A percentile compares a stretch with the other conserved stretches of the same genome.
phyloP scores from a whole-genome alignment of 1,140 invertebrate genomes.

The Drosophila erecta region DNA sequence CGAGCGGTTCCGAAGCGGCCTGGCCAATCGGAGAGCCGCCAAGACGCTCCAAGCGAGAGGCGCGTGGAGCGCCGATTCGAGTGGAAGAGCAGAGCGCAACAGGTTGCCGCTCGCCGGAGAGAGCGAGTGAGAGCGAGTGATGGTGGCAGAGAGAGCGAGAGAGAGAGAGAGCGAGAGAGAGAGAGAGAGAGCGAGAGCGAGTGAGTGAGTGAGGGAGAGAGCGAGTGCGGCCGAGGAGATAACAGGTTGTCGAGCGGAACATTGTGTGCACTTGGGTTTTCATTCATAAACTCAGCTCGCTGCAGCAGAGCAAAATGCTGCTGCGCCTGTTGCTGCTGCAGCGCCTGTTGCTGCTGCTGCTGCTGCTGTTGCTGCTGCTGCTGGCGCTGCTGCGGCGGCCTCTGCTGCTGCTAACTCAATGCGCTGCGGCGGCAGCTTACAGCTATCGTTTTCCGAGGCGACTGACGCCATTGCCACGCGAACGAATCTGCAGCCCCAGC shows the following conservation, averaged over 20 bases:
- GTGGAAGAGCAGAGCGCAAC: slow-evolving; percentile 30
- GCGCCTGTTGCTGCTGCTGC: slow-evolving; percentile 4
- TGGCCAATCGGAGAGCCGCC: slow-evolving; percentile 1
- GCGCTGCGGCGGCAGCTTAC: slow-evolving; percentile 48
- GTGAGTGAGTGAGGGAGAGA: not conserved
- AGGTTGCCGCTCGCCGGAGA: slow-evolving; percentile 7
- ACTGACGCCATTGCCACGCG: slow-evolving; percentile 61
- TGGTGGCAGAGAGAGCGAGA: not conserved
- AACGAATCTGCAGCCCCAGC: slow-evolving; percentile 22
- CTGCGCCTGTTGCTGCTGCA: not conserved
- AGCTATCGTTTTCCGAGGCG: slow-evolving; percentile 11
- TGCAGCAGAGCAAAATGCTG: slow-evolving; percentile 9
- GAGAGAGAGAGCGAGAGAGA: not conserved
- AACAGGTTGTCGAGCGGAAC: slow-evolving; percentile 25
- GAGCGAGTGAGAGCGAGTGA: not conserved
- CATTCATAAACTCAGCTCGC: slow-evolving; percentile 40
- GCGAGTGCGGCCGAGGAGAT: not conserved
- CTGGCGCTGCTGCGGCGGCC: not conserved
- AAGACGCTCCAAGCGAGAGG: not conserved
- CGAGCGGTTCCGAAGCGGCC: slow-evolving; percentile 19
- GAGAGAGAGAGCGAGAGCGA: not conserved
- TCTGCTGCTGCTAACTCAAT: slow-evolving; percentile 55
- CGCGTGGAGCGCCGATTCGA: slow-evolving; percentile 19
- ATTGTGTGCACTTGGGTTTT: slow-evolving; percentile 16
- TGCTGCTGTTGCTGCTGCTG: slow-evolving; percentile 1